Evolutionary conservation across 2,113 vertebrate species (phyloP).

Genomic region (Pithys albifrons): DNA sequence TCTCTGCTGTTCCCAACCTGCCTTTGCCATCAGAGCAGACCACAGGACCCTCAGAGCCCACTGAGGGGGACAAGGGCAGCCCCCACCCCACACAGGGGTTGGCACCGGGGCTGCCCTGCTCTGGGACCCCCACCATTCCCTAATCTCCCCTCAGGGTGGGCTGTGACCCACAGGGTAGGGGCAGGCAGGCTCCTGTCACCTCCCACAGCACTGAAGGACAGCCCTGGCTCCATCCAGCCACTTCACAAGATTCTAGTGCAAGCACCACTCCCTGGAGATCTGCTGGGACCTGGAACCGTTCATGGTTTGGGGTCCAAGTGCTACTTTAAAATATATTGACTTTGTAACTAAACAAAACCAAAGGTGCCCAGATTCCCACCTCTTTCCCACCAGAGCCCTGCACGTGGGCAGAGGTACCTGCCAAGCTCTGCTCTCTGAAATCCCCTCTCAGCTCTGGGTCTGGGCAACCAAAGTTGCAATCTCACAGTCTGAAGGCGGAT

Average conservation of each 20-base stretch:
- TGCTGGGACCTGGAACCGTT: fast-evolving
- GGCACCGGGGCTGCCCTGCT: neutral
- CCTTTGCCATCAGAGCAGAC: fast-evolving
- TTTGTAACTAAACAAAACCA: neutral
- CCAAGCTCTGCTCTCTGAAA: fast-evolving
- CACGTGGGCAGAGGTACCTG: fast-evolving
- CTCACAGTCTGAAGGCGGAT: fast-evolving
- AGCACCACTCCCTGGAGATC: neutral
- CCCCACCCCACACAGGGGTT: fast-evolving
- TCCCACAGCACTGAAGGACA: neutral
- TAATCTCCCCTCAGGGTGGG: neutral
- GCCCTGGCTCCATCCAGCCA: neutral
- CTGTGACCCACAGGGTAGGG: neutral
- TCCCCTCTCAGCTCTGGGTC: neutral
- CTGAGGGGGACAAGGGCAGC: neutral
- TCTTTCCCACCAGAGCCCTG: neutral
- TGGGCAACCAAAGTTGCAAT: fast-evolving
- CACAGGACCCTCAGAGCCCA: neutral
- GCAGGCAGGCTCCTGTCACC: neutral
- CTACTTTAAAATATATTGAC: fast-evolving
- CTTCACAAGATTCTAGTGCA: neutral
- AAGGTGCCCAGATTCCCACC: neutral
- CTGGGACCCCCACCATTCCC: neutral
- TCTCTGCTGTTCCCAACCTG: neutral
- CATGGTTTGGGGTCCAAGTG: neutral